phyloP scores from a whole-genome alignment of 2,888 invertebrate species.

The Tetranychus truncatus region DNA sequence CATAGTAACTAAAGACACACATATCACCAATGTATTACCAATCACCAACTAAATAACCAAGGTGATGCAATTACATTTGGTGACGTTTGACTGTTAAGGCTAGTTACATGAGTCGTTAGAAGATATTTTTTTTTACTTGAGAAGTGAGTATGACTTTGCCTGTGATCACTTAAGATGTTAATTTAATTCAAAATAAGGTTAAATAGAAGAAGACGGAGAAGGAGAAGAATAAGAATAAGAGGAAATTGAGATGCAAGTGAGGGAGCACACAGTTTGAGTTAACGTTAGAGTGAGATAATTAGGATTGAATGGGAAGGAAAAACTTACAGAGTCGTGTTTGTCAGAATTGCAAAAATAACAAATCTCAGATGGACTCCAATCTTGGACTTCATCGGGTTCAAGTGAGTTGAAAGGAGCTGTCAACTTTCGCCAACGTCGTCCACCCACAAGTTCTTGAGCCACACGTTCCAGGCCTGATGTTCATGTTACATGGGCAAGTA shows the following conservation, averaged over 20 bases:
- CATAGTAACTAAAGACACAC: neutral
- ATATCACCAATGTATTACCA: neutral
- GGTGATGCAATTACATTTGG: neutral
- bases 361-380: constrained; percentile 6
- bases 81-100: neutral
- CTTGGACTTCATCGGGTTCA: constrained; percentile 7
- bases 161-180: neutral
- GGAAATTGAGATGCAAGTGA: neutral
- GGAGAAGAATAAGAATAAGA: neutral
- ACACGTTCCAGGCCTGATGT: constrained; percentile 28
- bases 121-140: neutral
- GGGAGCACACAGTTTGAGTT: neutral
- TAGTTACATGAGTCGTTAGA: neutral
- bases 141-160: neutral
- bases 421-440: constrained; percentile 27
- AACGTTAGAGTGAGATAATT: neutral
- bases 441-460: constrained; percentile 28
- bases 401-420: constrained; percentile 17
- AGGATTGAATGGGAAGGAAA: neutral
- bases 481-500: neutral
- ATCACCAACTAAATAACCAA: neutral
- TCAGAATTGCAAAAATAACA: constrained; percentile 11
- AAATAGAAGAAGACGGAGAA: neutral
- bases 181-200: neutral
- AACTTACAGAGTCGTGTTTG: constrained; percentile 5